Conservation (phyloP, 2,113 vertebrate species). For the Heloderma charlesbogerti region DNA sequence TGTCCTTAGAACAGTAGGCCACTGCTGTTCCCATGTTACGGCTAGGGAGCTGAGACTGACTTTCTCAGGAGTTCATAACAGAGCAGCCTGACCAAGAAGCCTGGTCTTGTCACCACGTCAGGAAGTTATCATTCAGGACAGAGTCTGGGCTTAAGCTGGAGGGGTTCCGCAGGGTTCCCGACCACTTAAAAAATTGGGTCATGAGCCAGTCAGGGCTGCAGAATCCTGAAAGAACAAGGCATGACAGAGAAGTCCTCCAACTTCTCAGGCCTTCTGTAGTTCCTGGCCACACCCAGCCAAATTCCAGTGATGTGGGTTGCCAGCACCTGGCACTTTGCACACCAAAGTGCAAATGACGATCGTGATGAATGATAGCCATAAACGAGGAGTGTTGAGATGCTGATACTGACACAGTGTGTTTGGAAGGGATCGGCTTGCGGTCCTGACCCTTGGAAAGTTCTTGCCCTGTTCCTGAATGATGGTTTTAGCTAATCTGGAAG, state of each 20-base stretch:
- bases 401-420: background rate
- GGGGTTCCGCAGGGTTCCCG: background rate
- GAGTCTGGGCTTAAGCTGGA: background rate
- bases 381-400: no score
- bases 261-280: no score
- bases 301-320: background rate
- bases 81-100: background rate
- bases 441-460: background rate
- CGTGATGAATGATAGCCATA: background rate
- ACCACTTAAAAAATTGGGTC: no score
- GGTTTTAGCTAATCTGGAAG: conserved; percentile 5
- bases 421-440: background rate
- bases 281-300: background rate
- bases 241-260: background rate
- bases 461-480: background rate
- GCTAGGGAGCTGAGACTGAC: background rate
- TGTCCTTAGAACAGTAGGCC: background rate
- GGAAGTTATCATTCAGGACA: background rate
- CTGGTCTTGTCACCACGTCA: background rate
- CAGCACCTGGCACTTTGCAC: background rate
- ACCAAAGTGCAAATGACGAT: background rate
- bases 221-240: background rate
- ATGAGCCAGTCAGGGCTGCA: background rate
- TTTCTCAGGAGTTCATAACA: background rate
- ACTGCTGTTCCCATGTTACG: no score